A percentile compares a stretch with the other conserved stretches of the same genome.
phyloP scores from a whole-genome alignment of 2,888 invertebrate species.

The Zygothrica quintamaculata region DNA sequence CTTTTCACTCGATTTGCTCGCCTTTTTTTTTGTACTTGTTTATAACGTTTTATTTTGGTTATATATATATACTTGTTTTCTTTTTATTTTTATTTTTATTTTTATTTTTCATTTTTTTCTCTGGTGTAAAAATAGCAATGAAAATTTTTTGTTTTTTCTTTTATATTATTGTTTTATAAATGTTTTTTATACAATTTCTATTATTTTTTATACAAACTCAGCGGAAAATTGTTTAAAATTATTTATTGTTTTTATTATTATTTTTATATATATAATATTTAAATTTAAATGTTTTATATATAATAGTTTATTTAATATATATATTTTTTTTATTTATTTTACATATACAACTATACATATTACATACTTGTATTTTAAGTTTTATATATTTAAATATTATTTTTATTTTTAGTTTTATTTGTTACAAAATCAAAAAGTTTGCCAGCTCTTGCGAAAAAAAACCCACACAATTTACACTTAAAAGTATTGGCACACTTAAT shows the following conservation, averaged over 20 bases:
- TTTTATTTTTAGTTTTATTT: constrained; percentile 40
- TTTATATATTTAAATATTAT: constrained; percentile 39
- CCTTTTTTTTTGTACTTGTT: constrained; percentile 74
- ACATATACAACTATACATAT: constrained; percentile 53
- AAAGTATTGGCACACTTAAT: constrained; percentile 79
- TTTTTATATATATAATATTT: constrained; percentile 13
- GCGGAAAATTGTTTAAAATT: constrained; percentile 51
- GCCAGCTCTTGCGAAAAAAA: constrained; percentile 50
- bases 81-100: constrained; percentile 29
- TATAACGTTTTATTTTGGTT: constrained; percentile 39
- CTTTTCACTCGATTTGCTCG: constrained; percentile 56
- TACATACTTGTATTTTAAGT: too few relatives aligned
- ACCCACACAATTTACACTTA: constrained; percentile 69
- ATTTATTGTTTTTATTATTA: constrained; percentile 20
- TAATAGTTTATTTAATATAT: background rate
- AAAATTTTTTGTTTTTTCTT: constrained; percentile 16
- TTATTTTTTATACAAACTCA: constrained; percentile 77
- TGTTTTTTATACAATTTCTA: constrained; percentile 37
- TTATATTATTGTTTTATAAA: constrained; percentile 27
- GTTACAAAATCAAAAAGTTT: constrained; percentile 62
- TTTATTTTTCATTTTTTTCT: constrained; percentile 16
- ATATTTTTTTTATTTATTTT: constrained; percentile 14
- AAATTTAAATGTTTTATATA: background rate
- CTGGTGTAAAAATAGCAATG: constrained; percentile 73
- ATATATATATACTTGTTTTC: constrained; percentile 11